Conservation (phyloP, 2,888 invertebrate genomes). For the Aquatica leii region DNA sequence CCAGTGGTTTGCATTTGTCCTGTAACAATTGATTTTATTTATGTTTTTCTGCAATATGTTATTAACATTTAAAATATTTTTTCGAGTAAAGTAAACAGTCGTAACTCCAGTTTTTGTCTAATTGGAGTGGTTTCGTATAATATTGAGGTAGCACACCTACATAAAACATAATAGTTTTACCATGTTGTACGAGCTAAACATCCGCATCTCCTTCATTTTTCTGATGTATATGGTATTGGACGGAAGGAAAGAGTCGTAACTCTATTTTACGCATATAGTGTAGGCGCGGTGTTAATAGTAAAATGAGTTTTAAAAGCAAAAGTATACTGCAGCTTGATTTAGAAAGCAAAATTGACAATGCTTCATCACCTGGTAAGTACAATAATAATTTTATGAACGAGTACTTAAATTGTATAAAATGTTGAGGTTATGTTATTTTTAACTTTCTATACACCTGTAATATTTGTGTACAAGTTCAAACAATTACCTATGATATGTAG, state of each 20-base stretch:
- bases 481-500: neutral
- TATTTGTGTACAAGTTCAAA: slow-evolving; percentile 14
- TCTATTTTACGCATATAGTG: neutral
- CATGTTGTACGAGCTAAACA: neutral
- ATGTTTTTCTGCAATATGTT: too few relatives aligned
- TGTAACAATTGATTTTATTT: too few relatives aligned
- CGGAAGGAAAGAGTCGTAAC: slow-evolving; percentile 4
- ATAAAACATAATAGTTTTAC: too few relatives aligned
- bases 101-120: too few relatives aligned
- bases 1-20: too few relatives aligned
- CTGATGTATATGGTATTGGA: neutral
- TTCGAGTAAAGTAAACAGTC: too few relatives aligned
- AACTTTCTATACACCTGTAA: slow-evolving; percentile 12
- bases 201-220: neutral
- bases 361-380: slow-evolving; percentile 4
- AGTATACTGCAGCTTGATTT: neutral
- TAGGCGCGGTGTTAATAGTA: neutral
- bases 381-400: slow-evolving; percentile 6
- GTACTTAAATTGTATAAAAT: neutral
- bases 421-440: too few relatives aligned
- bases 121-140: too few relatives aligned
- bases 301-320: neutral
- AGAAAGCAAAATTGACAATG: too few relatives aligned
- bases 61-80: too few relatives aligned
- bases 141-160: too few relatives aligned